Percentiles rank a stretch among this genome's conserved stretches.
phyloP scores from a whole-genome alignment of 2,888 invertebrate genomes.

The Megamerina dolium region DNA sequence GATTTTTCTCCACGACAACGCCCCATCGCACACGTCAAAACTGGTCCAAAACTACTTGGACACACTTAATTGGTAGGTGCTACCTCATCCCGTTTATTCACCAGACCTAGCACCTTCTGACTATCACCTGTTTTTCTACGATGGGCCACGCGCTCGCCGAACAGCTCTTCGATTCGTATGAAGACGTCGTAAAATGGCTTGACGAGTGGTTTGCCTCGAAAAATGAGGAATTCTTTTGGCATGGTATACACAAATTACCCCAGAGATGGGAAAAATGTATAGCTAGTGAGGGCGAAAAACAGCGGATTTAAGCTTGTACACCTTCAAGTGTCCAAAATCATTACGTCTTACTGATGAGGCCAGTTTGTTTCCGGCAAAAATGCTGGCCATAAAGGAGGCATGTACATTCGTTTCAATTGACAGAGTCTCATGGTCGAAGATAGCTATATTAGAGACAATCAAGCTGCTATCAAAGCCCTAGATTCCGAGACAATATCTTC shows the following conservation, averaged over 20 bases:
- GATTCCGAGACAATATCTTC: too few species aligned
- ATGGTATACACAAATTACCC: neutral
- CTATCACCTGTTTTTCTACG: neutral
- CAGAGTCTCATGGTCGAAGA: too few species aligned
- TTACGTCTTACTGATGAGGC: too few species aligned
- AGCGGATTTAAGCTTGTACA: too few species aligned
- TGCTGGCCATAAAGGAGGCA: too few species aligned
- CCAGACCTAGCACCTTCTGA: neutral
- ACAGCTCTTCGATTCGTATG: neutral
- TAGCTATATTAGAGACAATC: too few species aligned
- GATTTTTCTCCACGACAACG: neutral
- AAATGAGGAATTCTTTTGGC: neutral
- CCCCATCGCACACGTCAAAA: neutral
- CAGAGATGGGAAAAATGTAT: neutral
- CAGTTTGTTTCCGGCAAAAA: too few species aligned
- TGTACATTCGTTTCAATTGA: too few species aligned
- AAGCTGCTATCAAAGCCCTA: too few species aligned
- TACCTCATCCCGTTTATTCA: neutral
- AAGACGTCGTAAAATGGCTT: neutral
- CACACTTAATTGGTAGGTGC: neutral
- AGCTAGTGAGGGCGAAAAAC: neutral
- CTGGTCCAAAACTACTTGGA: neutral
- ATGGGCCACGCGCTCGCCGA: neutral
- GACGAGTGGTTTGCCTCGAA: neutral
- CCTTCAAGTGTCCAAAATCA: too few species aligned